phyloP scores from a whole-genome alignment of 1,140 invertebrate genomes.

The Cotesia chilonis region DNA sequence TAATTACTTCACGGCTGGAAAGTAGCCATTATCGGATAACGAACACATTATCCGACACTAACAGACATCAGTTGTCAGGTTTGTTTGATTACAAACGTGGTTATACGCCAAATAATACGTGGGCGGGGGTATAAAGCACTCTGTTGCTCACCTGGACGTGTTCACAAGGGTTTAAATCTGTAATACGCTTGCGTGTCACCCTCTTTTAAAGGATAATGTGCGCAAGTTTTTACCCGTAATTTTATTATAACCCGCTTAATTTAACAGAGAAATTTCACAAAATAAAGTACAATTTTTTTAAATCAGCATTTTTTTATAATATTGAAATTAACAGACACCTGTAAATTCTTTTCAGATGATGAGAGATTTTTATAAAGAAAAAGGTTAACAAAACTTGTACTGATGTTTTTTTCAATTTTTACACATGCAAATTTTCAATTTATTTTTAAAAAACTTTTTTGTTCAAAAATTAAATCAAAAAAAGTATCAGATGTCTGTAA shows the following conservation, averaged over 20 bases:
- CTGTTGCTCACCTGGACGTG: slow-evolving; percentile 60
- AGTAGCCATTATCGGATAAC: slow-evolving; percentile 42
- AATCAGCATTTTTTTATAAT: too few relatives aligned
- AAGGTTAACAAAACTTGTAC: too few relatives aligned
- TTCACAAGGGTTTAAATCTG: slow-evolving; percentile 42
- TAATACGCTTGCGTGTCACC: slow-evolving; percentile 19
- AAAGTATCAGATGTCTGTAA: too few relatives aligned
- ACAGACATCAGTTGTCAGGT: slow-evolving; percentile 40
- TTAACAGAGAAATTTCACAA: not conserved
- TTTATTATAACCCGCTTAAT: slow-evolving; percentile 2
- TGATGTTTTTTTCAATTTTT: too few relatives aligned
- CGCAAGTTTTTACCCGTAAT: slow-evolving; percentile 17
- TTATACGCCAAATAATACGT: slow-evolving; percentile 61
- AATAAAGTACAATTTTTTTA: too few relatives aligned
- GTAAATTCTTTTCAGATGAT: too few relatives aligned
- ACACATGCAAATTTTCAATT: too few relatives aligned
- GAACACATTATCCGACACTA: slow-evolving; percentile 50
- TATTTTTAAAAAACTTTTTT: too few relatives aligned
- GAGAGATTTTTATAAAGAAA: too few relatives aligned
- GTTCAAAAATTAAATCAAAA: too few relatives aligned
- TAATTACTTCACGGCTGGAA: slow-evolving; percentile 44
- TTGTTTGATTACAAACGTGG: slow-evolving; percentile 61
- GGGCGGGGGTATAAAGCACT: slow-evolving; percentile 62
- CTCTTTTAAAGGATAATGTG: not conserved
- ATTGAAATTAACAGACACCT: too few relatives aligned